Conservation (phyloP, 2,797 vertebrate species). For the Eulemur albifrons region DNA sequence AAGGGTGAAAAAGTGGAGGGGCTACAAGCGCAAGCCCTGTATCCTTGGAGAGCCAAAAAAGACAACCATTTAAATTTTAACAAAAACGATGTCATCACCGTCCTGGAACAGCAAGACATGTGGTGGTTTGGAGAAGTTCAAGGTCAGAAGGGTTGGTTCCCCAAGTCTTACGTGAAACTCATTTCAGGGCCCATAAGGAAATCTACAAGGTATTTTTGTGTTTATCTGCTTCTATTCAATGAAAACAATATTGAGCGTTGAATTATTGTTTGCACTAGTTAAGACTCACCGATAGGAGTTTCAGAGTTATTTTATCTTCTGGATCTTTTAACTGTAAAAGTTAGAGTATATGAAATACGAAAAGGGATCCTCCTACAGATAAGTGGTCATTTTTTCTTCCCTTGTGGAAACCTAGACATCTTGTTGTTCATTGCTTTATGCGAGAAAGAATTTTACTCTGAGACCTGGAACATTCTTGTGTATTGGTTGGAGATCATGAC, state of each 20-base stretch:
- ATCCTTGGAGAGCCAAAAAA: conserved; percentile 98
- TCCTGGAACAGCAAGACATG: conserved; percentile 99
- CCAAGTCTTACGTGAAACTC: conserved; percentile 98
- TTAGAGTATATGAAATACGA: not conserved
- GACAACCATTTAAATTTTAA: conserved; percentile 99
- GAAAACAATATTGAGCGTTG: not conserved
- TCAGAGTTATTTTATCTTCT: not conserved
- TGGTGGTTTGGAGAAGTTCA: conserved; percentile 99
- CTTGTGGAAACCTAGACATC: not conserved
- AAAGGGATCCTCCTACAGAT: not conserved
- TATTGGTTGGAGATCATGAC: not conserved
- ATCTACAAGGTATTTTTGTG: conserved; percentile 89
- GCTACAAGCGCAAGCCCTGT: conserved; percentile 97
- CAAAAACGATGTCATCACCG: conserved; percentile 97
- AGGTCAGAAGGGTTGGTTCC: conserved; percentile 98
- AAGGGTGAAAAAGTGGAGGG: conserved; percentile 99
- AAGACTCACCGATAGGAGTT: not conserved
- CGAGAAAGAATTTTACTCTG: not conserved
- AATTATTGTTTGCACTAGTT: not conserved
- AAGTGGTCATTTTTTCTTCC: not conserved
- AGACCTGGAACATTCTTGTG: not conserved
- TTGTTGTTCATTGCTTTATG: not conserved
- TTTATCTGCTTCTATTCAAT: conserved; percentile 59
- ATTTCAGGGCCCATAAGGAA: conserved; percentile 92
- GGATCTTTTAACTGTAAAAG: not conserved